phyloP scores from a whole-genome alignment of 1,140 invertebrate genomes.

The Drosophila repleta region DNA sequence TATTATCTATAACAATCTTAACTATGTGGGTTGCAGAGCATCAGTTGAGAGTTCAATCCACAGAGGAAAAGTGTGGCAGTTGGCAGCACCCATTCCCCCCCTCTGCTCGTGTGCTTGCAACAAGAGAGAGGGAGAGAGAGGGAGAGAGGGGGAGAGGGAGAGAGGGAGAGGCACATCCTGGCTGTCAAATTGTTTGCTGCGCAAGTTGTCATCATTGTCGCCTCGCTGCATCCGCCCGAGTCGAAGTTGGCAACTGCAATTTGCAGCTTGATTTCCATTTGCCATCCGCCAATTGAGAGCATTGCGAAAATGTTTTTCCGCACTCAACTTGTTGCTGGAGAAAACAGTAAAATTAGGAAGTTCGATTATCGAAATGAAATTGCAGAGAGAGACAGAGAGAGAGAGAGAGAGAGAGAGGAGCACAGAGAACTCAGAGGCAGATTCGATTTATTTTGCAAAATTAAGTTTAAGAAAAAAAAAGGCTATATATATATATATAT shows the following conservation, averaged over 20 bases:
- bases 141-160: too few species aligned
- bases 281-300: slow-evolving; percentile 47
- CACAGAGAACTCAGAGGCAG: too few species aligned
- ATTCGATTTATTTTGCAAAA: background rate
- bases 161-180: slow-evolving; percentile 31
- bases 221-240: slow-evolving; percentile 19
- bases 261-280: slow-evolving; percentile 72
- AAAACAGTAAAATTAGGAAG: slow-evolving; percentile 34
- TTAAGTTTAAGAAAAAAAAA: background rate
- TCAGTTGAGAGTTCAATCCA: too few species aligned
- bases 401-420: too few species aligned
- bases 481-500: background rate
- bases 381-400: background rate
- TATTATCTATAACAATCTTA: too few species aligned
- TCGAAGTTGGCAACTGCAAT: slow-evolving; percentile 43
- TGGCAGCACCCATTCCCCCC: too few species aligned
- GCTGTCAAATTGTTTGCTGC: slow-evolving; percentile 37
- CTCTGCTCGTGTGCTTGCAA: slow-evolving; percentile 6
- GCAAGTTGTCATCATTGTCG: slow-evolving; percentile 36
- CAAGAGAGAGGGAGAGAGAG: too few species aligned
- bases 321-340: slow-evolving; percentile 22
- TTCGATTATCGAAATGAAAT: slow-evolving; percentile 38
- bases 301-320: slow-evolving; percentile 50
- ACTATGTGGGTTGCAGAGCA: too few species aligned
- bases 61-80: too few species aligned